A percentile compares a stretch with the other conserved stretches of the same genome.
These are phyloP conservation scores for Habrosyne pyritoides DNA, from an alignment of 2,888 invertebrate genomes.

Conservation along the genomic window DNA sequence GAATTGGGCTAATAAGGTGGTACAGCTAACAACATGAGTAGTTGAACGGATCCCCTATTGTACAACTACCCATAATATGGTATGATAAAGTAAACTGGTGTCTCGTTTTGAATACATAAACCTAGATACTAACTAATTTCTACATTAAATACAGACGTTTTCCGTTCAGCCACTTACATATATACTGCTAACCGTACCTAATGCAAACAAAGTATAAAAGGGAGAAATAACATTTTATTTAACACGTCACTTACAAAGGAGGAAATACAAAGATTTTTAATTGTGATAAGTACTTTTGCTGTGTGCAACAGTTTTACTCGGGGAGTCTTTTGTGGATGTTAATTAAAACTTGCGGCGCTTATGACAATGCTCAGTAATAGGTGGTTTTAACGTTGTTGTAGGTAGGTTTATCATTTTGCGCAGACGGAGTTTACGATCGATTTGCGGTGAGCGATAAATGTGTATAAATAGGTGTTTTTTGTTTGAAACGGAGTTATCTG, in stretches of 20 bases:
- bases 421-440: not conserved
- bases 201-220: too few species aligned
- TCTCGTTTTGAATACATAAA: too few species aligned
- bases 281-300: slow-evolving; percentile 12
- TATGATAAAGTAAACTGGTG: too few species aligned
- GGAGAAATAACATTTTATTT: not conserved
- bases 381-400: not conserved
- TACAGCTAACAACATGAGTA: too few species aligned
- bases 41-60: too few species aligned
- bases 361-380: not conserved
- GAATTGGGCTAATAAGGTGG: too few species aligned
- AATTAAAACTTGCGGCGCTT: slow-evolving; percentile 14
- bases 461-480: slow-evolving; percentile 38
- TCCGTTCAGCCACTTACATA: too few species aligned
- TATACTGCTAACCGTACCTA: too few species aligned
- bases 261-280: slow-evolving; percentile 8
- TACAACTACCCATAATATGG: too few species aligned
- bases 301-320: slow-evolving; percentile 1
- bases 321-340: slow-evolving; percentile 13
- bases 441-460: slow-evolving; percentile 20
- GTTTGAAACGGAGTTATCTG: slow-evolving; percentile 48
- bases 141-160: too few species aligned
- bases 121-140: too few species aligned
- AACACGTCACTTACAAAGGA: slow-evolving; percentile 18
- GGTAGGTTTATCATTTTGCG: not conserved